Percentiles rank a stretch among this genome's conserved stretches.
phyloP scores from a whole-genome alignment of 2,113 vertebrate species.

The Blennius ocellaris region DNA sequence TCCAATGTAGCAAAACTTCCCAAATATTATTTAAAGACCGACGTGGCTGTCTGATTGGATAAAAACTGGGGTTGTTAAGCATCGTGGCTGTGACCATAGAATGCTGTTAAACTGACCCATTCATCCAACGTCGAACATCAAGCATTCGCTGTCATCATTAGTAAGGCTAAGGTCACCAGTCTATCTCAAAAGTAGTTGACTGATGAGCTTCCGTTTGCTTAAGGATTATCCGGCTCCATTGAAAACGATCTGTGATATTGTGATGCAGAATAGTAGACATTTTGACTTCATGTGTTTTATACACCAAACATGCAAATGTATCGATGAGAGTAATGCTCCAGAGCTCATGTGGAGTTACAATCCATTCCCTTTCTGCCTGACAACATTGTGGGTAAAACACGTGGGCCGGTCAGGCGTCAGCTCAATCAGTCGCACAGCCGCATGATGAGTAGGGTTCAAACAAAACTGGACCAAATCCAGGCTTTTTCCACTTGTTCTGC shows the following conservation, averaged over 20 bases:
- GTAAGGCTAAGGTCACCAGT: too few species aligned
- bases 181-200: too few species aligned
- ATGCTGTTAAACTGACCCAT: too few species aligned
- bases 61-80: too few species aligned
- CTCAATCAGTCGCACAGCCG: constrained; percentile 38
- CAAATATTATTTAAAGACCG: too few species aligned
- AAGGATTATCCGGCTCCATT: background rate
- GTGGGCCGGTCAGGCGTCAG: constrained; percentile 20
- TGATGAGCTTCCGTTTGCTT: too few species aligned
- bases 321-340: background rate
- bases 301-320: background rate
- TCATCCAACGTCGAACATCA: too few species aligned
- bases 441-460: constrained; percentile 14
- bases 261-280: background rate
- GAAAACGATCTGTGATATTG: background rate
- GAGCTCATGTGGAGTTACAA: background rate
- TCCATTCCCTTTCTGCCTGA: constrained; percentile 3
- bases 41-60: too few species aligned
- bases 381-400: constrained; percentile 1
- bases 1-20: too few species aligned
- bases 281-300: too few species aligned
- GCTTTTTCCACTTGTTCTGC: constrained; percentile 46
- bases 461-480: constrained; percentile 28
- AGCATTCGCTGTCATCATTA: too few species aligned
- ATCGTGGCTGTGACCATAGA: too few species aligned